Percentiles rank a stretch among this genome's conserved stretches.
Conservation (phyloP, 2,888 invertebrate genomes). For the Papilio protenor region DNA sequence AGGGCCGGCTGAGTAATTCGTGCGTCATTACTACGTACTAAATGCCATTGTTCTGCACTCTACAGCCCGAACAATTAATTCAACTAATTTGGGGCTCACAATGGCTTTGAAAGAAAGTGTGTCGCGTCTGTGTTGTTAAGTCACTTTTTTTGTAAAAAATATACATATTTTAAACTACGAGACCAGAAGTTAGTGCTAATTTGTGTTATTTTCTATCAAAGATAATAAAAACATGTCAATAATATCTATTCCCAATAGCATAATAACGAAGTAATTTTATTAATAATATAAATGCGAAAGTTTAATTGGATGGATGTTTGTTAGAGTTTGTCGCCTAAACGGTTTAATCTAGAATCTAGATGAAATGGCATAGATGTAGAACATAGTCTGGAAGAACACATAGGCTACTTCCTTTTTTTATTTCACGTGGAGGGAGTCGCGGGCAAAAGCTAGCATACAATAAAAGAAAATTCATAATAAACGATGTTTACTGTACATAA, state of each 20-base stretch:
- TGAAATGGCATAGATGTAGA: not conserved
- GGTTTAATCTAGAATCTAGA: too few relatives aligned
- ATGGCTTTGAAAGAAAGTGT: not conserved
- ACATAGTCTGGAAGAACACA: not conserved
- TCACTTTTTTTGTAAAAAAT: not conserved
- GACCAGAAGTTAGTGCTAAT: not conserved
- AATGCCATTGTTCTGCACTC: slow-evolving; percentile 13
- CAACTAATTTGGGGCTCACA: slow-evolving; percentile 18
- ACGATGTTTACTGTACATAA: not conserved
- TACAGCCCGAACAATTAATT: slow-evolving; percentile 13
- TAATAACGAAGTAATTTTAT: too few relatives aligned
- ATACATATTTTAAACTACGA: not conserved
- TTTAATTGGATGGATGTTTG: too few relatives aligned
- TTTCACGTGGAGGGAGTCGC: not conserved
- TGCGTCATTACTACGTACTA: slow-evolving; percentile 13
- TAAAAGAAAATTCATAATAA: not conserved
- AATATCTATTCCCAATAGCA: too few relatives aligned
- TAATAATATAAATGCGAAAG: too few relatives aligned
- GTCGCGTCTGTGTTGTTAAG: not conserved
- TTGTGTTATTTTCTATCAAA: not conserved
- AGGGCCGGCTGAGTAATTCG: slow-evolving; percentile 6
- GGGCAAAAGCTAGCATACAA: not conserved
- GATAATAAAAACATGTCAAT: too few relatives aligned
- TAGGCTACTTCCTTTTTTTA: not conserved
- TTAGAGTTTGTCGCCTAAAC: too few relatives aligned